These are phyloP conservation scores for Cebus imitator DNA, from an alignment of 2,113 vertebrate species.

Conservation along the genomic window DNA sequence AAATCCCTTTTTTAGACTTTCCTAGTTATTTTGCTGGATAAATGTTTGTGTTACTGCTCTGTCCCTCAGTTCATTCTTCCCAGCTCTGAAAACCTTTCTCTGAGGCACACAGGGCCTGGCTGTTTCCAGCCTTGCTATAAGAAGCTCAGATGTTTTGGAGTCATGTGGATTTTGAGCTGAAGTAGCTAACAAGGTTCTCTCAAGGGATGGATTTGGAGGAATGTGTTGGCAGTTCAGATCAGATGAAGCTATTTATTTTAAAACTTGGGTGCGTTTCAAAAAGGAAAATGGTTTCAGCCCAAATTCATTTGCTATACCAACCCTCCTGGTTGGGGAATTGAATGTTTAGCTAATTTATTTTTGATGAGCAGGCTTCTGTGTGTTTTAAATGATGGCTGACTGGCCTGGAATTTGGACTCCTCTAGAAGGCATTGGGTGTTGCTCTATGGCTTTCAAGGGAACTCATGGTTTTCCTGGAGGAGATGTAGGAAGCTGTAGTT, in stretches of 20 bases:
- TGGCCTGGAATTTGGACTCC: conserved; percentile 17
- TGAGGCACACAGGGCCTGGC: background rate
- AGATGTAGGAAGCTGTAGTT: conserved; percentile 14
- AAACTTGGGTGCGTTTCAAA: conserved; percentile 63
- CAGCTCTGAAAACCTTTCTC: conserved; percentile 2
- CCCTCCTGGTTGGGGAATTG: conserved; percentile 41
- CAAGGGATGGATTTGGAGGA: conserved; percentile 59
- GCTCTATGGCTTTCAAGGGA: background rate
- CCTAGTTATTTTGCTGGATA: conserved; percentile 12
- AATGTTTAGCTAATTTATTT: conserved; percentile 54
- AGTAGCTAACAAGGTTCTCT: conserved; percentile 54
- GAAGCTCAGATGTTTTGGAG: conserved; percentile 23
- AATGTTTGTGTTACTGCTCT: background rate
- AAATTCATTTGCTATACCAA: conserved; percentile 50
- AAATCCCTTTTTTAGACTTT: background rate
- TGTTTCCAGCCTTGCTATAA: background rate
- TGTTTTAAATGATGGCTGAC: conserved; percentile 43
- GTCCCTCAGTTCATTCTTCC: background rate
- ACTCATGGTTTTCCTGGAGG: background rate
- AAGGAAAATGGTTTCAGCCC: conserved; percentile 61
- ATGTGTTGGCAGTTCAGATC: conserved; percentile 59
- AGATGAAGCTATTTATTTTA: conserved; percentile 69
- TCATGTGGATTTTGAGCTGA: conserved; percentile 52
- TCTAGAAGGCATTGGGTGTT: conserved; percentile 25
- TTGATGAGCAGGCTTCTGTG: conserved; percentile 52